These are phyloP conservation scores for Metallyticus violacea DNA, from an alignment of 2,888 invertebrate species.

Conservation along the genomic window DNA sequence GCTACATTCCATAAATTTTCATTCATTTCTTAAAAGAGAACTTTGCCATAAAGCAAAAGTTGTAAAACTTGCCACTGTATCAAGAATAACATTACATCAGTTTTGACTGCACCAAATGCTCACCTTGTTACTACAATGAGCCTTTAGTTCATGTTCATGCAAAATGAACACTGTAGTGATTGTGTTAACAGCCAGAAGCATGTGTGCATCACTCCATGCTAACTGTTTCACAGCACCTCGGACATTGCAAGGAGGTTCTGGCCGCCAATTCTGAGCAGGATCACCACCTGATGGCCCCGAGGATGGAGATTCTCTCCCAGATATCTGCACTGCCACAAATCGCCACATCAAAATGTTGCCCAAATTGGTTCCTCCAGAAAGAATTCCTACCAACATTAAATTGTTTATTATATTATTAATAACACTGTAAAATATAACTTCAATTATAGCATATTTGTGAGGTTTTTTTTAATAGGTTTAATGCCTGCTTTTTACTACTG, in stretches of 20 bases:
- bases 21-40: no score
- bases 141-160: conserved; percentile 81
- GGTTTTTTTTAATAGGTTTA: no score
- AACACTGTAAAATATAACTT: no score
- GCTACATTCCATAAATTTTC: no score
- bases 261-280: conserved; percentile 77
- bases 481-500: no score
- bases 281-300: conserved; percentile 47
- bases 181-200: conserved; percentile 76
- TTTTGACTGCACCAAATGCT: no score
- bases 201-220: conserved; percentile 74
- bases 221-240: conserved; percentile 45
- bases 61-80: no score
- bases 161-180: conserved; percentile 83
- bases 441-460: no score
- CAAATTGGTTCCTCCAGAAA: conserved; percentile 87
- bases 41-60: no score
- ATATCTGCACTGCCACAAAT: neutral
- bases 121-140: conserved; percentile 68
- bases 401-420: no score
- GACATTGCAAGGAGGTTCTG: conserved; percentile 61
- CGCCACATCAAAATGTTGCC: conserved; percentile 89
- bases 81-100: no score
- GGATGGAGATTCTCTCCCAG: neutral
- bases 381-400: conserved; percentile 66